Evolutionary conservation across 2,888 invertebrate species (phyloP).

Genomic region (Sphaeridia pumilis): DNA sequence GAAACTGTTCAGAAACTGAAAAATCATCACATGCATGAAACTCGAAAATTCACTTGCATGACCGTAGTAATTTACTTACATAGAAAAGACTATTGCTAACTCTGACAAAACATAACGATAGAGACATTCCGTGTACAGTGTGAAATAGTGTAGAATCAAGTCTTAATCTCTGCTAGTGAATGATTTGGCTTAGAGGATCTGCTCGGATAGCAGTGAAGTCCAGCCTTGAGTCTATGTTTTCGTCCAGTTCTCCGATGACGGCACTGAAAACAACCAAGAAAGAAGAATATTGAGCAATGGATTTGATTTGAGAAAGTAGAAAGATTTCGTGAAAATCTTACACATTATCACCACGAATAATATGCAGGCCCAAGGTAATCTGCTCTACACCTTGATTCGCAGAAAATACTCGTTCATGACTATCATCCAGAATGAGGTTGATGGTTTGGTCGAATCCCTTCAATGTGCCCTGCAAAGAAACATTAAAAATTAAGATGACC

Average conservation of each 20-base stretch:
- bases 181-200: constrained; percentile 42
- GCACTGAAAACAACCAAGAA: constrained; percentile 41
- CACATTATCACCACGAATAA: constrained; percentile 97
- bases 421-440: constrained; percentile 93
- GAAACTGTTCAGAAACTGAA: no score
- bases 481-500: not conserved
- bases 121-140: no score
- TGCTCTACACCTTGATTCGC: constrained; percentile 82
- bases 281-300: not conserved
- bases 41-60: no score
- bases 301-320: no score
- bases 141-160: no score
- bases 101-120: no score
- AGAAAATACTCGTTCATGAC: constrained; percentile 96
- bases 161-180: constrained; percentile 27
- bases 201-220: constrained; percentile 47
- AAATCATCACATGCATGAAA: no score
- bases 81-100: no score
- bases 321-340: constrained; percentile 44
- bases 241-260: constrained; percentile 48
- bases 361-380: constrained; percentile 91
- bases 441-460: constrained; percentile 99
- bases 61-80: no score
- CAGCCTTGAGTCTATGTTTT: constrained; percentile 45
- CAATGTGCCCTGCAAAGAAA: constrained; percentile 60